Evolutionary conservation across 2,113 vertebrate genomes (phyloP).

Genomic region (Gavia stellata): DNA sequence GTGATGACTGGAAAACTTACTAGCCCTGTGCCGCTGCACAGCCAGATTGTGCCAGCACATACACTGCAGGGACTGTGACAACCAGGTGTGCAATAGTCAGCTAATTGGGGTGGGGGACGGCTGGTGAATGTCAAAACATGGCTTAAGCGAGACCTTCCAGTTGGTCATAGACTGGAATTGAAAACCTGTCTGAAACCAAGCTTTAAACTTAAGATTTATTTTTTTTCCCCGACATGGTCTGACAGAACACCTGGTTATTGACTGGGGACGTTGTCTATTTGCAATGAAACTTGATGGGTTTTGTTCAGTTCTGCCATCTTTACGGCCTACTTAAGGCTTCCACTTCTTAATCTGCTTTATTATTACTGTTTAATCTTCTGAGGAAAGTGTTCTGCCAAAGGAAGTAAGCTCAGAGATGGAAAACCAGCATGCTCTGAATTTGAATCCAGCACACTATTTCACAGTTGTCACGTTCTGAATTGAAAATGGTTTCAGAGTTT

Average conservation of each 20-base stretch:
- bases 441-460: not conserved
- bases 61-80: not conserved
- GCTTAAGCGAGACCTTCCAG: not conserved
- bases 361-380: not conserved
- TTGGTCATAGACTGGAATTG: not conserved
- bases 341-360: not conserved
- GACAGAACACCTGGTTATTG: not conserved
- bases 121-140: not conserved
- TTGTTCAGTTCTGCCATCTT: not conserved
- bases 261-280: not conserved
- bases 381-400: not conserved
- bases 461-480: not conserved
- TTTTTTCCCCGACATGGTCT: not conserved
- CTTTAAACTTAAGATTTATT: rapidly evolving
- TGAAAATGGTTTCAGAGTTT: not conserved
- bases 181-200: not conserved
- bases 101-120: not conserved
- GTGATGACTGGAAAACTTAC: not conserved
- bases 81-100: not conserved
- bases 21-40: not conserved
- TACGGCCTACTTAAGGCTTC: not conserved
- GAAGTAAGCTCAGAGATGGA: not conserved
- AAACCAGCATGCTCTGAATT: not conserved
- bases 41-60: not conserved
- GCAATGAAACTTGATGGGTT: not conserved